Conservation (phyloP, 2,113 vertebrate species). For the Phylloscopus trochiloides region DNA sequence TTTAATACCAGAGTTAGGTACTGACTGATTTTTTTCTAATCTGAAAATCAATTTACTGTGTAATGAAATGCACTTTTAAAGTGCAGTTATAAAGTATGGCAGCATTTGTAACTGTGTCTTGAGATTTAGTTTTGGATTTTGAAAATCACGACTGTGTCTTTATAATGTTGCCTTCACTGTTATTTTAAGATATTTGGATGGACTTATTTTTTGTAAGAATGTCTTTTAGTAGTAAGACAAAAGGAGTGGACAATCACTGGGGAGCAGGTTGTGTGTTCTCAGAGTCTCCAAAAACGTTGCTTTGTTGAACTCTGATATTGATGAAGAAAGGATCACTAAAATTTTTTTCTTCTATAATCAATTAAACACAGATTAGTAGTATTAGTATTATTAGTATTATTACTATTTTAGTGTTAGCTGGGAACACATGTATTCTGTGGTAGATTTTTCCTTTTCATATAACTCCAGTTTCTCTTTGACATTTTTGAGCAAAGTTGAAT, state of each 20-base stretch:
- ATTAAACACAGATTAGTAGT: background rate
- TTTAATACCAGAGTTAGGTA: background rate
- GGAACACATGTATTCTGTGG: background rate
- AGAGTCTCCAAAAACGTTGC: background rate
- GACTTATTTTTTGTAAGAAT: background rate
- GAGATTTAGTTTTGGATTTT: background rate
- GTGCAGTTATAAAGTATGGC: background rate
- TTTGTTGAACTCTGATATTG: background rate
- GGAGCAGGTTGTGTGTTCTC: background rate
- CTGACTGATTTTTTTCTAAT: background rate
- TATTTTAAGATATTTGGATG: background rate
- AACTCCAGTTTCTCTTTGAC: background rate
- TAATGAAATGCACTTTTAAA: background rate
- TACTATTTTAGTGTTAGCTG: background rate
- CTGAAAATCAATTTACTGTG: background rate
- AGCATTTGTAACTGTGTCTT: background rate
- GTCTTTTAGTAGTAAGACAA: background rate
- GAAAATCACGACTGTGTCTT: background rate
- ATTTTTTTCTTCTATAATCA: background rate
- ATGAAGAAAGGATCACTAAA: background rate
- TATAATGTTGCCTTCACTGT: background rate
- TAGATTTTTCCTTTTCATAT: background rate
- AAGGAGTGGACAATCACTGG: background rate
- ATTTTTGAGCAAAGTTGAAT: background rate
- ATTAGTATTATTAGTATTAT: too few relatives aligned